Conservation (phyloP, 2,113 vertebrate genomes). For the Eretmochelys imbricata region DNA sequence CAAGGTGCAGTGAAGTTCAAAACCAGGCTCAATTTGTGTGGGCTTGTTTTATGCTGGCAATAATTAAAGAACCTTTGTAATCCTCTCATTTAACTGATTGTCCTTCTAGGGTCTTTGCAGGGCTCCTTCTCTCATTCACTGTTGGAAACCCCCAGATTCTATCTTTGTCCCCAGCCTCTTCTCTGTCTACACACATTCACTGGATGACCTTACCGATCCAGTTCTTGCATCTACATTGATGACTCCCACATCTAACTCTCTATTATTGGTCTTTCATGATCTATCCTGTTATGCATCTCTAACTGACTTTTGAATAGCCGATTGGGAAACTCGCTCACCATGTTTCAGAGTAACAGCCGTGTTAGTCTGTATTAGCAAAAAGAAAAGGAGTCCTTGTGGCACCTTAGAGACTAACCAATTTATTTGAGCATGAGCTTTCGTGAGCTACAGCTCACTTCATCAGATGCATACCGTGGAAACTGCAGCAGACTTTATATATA, state of each 20-base stretch:
- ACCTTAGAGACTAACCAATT: too few relatives aligned
- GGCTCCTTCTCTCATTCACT: background rate
- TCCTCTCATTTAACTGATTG: too few relatives aligned
- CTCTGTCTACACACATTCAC: background rate
- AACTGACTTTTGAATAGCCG: background rate
- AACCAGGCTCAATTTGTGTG: background rate
- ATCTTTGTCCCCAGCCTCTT: background rate
- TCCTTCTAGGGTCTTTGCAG: background rate
- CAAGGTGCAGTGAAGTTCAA: background rate
- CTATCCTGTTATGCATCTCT: background rate
- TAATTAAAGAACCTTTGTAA: background rate
- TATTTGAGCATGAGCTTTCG: too few relatives aligned
- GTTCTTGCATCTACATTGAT: background rate
- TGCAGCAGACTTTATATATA: too few relatives aligned
- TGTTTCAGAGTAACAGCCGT: too few relatives aligned
- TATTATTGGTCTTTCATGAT: background rate
- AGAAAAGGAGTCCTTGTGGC: too few relatives aligned
- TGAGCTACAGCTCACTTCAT: too few relatives aligned
- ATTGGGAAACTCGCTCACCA: accelerated
- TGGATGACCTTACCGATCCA: background rate
- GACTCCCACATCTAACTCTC: background rate
- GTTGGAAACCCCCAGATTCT: background rate
- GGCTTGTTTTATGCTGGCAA: background rate
- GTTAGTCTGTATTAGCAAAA: too few relatives aligned
- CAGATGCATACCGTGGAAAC: too few relatives aligned